Evolutionary conservation across 2,888 invertebrate species (phyloP).

Genomic region (Lamellibrachia columna): DNA sequence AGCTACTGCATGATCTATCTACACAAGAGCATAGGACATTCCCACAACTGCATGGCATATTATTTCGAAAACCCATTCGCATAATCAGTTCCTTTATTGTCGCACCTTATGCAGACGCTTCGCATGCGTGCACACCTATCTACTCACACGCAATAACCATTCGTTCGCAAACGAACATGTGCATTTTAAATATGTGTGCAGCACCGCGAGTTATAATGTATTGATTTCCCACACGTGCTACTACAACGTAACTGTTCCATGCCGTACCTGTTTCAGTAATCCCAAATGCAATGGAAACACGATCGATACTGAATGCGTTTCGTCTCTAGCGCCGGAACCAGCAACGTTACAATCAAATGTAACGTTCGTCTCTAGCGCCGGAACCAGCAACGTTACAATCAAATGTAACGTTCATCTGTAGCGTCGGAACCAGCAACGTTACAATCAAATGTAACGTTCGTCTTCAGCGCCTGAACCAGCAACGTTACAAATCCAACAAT

Average conservation of each 20-base stretch:
- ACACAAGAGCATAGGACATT: background rate
- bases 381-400: background rate
- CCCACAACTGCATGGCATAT: background rate
- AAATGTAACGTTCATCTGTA: background rate
- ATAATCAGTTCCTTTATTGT: background rate
- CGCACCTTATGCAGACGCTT: background rate
- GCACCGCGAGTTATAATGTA: background rate
- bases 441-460: too few species aligned
- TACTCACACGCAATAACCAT: background rate
- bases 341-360: background rate
- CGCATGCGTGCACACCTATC: background rate
- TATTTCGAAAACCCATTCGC: background rate
- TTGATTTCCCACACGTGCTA: background rate
- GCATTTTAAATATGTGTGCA: background rate
- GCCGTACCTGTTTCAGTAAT: background rate
- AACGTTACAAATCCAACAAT: background rate
- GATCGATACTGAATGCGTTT: background rate
- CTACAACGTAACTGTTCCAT: background rate
- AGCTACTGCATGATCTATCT: background rate
- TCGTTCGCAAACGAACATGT: background rate
- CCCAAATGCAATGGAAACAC: background rate
- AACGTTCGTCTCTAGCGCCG: background rate
- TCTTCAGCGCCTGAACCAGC: background rate
- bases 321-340: background rate
- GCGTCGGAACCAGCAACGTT: background rate